Base-by-base conservation (phyloP, 92 coral and sea anemone genomes). In the Palythoa heliodiscus region DNA sequence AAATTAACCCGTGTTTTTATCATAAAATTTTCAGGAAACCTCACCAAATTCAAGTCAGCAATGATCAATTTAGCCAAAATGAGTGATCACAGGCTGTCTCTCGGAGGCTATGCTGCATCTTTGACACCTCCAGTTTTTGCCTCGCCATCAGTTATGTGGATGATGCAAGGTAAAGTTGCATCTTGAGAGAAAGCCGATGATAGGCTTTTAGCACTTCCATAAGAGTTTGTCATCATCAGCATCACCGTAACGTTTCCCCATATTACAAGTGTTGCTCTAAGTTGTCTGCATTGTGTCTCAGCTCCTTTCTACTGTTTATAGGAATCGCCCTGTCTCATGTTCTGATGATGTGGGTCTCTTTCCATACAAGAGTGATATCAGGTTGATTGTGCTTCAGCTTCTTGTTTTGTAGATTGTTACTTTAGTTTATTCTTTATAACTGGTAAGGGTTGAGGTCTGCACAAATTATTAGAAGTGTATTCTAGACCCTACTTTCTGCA, bases 81-180 rank as follows among this genome's bases (percentile, higher is more conserved):
- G 7, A 89, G 91, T 69, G 89, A 89, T 67, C 88, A 89, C 40
- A 95, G 90, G 74, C 73, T 88, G 23, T 52, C 53, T 16, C 73
- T 61, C 12, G 74, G 84, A 1, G 70, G 84, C 19, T 53, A 66
- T 19, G 29, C 52, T 22, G 23, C 84, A 20, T 47, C 74, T 13
- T 43, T 80, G 60, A 50, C 29, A 63, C 74, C 74, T 43, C 63
- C 92, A 16, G 94, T 96, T 61, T 95, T 98, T 37, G 87, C 93
- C 22, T 93, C 97, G 17, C 98, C 99, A 52, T 93, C 89, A 2
- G 75, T 92, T 40, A 75, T 93, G 84, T 96, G 99, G 99, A 86
- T 91, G 64, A 82, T 87, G 67, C 97, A 96, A 95, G 96, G 98
- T 95, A 25, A 79, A 71, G 19, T 3, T 55, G 61, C 61, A 12